These are phyloP conservation scores for Plectropomus leopardus DNA, from an alignment of 2,113 vertebrate genomes.

Conservation along the genomic window DNA sequence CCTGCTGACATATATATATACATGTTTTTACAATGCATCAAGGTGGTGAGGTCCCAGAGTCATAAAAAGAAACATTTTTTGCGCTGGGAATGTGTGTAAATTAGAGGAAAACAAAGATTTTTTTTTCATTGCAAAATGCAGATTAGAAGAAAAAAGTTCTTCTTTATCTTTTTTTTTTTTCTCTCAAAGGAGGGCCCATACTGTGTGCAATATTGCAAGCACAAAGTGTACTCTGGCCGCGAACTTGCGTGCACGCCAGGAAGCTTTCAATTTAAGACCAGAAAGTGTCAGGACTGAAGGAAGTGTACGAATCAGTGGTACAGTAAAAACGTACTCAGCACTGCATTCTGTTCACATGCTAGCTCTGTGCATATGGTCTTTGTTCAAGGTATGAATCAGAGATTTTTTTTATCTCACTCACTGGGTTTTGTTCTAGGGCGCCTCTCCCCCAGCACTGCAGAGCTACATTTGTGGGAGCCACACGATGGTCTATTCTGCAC, in stretches of 20 bases:
- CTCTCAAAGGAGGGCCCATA: neutral
- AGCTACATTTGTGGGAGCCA: conserved; percentile 3
- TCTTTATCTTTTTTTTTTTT: neutral
- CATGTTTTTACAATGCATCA: conserved; percentile 13
- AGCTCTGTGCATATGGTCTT: neutral
- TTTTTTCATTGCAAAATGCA: neutral
- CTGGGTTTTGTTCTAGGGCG: conserved; percentile 23
- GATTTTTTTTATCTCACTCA: neutral
- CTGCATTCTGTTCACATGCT: conserved; percentile 7
- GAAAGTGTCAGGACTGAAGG: neutral
- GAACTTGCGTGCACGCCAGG: neutral
- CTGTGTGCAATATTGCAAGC: neutral
- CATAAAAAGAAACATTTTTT: neutral
- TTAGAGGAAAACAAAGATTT: neutral
- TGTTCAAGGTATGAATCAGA: conserved; percentile 5
- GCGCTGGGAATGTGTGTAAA: neutral
- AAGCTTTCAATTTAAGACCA: conserved; percentile 8
- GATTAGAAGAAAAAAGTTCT: neutral
- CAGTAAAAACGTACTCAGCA: conserved; percentile 8
- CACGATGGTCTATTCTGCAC: neutral
- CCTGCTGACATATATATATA: conserved; percentile 26
- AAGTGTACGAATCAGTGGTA: neutral
- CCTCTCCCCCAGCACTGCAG: neutral
- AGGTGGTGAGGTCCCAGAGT: neutral
- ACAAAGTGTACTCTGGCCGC: neutral